These are phyloP conservation scores for Cetonia aurata DNA, from an alignment of 2,888 invertebrate species.

Conservation along the genomic window DNA sequence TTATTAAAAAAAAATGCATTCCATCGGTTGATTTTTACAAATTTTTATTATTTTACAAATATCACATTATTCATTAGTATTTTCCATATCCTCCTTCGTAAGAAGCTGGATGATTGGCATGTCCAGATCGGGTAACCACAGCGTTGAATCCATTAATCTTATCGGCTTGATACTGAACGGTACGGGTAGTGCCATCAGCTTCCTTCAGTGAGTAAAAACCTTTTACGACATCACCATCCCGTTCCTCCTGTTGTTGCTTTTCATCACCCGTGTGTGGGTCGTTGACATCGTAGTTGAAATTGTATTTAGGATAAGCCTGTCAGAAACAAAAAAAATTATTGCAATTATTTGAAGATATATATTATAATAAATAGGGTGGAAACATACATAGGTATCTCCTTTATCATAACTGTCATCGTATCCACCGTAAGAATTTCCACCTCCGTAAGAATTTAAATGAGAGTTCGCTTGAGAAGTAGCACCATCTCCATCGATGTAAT, in stretches of 20 bases:
- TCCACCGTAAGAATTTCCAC: conserved; percentile 13
- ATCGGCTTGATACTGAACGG: conserved; percentile 56
- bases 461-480: conserved; percentile 32
- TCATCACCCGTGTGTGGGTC: conserved; percentile 49
- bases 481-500: conserved; percentile 15
- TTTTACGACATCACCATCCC: conserved; percentile 52
- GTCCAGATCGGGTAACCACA: conserved; percentile 48
- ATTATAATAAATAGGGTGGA: neutral
- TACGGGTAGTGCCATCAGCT: conserved; percentile 52
- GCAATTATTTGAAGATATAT: neutral
- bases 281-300: conserved; percentile 50
- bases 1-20: no score
- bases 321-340: neutral
- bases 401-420: conserved; percentile 24
- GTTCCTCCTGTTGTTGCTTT: conserved; percentile 50
- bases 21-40: no score
- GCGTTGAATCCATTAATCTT: conserved; percentile 52
- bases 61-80: conserved; percentile 8
- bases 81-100: conserved; percentile 26
- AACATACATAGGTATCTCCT: conserved; percentile 27
- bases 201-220: conserved; percentile 49
- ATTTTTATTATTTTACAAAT: neutral
- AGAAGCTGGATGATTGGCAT: conserved; percentile 47
- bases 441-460: conserved; percentile 18
- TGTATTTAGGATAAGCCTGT: conserved; percentile 50